These are phyloP conservation scores for Himantopus leucocephalus DNA, from an alignment of 2,113 vertebrate species.

Conservation along the genomic window DNA sequence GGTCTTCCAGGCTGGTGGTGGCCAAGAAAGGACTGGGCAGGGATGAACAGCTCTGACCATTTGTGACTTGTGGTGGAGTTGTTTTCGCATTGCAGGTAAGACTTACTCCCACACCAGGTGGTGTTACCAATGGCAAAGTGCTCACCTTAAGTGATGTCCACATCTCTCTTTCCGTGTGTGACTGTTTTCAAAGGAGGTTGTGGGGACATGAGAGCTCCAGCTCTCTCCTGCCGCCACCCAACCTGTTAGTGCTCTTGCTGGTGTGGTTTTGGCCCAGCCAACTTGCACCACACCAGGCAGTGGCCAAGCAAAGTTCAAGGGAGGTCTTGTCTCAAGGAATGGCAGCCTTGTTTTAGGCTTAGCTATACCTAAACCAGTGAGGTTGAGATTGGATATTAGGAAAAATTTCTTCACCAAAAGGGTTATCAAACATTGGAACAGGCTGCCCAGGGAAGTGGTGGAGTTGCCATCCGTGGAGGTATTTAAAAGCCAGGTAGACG, in stretches of 20 bases:
- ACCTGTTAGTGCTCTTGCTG: neutral
- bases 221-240: neutral
- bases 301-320: neutral
- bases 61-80: neutral
- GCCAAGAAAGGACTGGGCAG: neutral
- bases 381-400: no score
- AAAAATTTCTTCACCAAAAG: no score
- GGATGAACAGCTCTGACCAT: neutral
- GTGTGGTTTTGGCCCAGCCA: neutral
- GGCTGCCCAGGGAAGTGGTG: no score
- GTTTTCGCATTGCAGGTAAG: neutral
- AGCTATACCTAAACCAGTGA: neutral
- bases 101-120: accelerated
- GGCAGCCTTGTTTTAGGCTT: neutral
- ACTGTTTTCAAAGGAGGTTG: neutral
- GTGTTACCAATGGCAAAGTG: neutral
- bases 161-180: neutral
- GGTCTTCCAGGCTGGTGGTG: neutral
- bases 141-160: neutral
- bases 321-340: neutral
- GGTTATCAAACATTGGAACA: no score
- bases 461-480: no score
- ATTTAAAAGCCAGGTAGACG: no score
- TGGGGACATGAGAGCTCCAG: neutral
- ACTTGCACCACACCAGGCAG: neutral